These are phyloP conservation scores for Eurois occulta DNA, from an alignment of 2,888 invertebrate genomes.

Conservation along the genomic window DNA sequence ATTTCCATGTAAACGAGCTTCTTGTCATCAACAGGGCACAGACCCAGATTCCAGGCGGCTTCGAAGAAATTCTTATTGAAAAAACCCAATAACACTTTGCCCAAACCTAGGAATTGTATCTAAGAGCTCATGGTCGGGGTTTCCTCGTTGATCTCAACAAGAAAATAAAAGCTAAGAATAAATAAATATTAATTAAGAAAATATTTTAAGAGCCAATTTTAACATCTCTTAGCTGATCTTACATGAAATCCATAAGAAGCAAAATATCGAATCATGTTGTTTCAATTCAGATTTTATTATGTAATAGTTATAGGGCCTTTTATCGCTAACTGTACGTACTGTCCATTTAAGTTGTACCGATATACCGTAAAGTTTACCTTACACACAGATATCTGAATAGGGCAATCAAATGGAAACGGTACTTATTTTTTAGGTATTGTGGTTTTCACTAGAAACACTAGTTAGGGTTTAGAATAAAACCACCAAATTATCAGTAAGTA, in stretches of 20 bases:
- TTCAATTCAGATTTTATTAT: no score
- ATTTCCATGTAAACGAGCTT: no score
- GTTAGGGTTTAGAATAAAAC: no score
- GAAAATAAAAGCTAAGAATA: no score
- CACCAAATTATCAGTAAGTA: no score
- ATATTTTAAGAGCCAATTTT: no score
- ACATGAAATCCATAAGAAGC: neutral
- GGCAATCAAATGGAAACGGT: neutral
- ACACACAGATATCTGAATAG: neutral
- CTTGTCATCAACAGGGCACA: no score
- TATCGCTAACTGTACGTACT: neutral
- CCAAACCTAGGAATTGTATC: neutral
- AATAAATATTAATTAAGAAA: no score
- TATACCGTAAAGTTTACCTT: slow-evolving; percentile 10
- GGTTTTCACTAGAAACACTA: no score
- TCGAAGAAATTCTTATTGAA: neutral
- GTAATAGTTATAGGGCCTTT: neutral
- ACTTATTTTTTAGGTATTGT: no score
- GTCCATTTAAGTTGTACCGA: slow-evolving; percentile 10
- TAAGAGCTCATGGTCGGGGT: neutral
- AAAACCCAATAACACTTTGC: neutral
- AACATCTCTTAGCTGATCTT: no score
- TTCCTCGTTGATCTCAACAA: neutral
- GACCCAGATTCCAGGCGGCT: no score
- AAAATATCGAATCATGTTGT: neutral